These are phyloP conservation scores for Nipponia nippon DNA, from an alignment of 2,113 vertebrate genomes.

Conservation along the genomic window DNA sequence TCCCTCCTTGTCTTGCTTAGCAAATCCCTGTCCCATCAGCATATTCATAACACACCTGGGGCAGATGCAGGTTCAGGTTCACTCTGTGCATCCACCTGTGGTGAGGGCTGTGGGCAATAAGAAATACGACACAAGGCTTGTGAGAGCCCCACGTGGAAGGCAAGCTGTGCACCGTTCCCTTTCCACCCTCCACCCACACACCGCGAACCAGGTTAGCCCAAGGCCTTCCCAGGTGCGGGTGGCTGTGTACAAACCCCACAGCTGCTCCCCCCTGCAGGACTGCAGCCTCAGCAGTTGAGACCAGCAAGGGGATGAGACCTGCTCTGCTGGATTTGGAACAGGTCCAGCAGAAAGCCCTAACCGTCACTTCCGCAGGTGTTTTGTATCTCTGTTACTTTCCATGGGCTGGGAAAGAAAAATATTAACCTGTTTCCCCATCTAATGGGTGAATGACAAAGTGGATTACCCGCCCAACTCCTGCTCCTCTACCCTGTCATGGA, in stretches of 20 bases:
- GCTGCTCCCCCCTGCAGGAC: background rate
- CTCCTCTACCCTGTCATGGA: background rate
- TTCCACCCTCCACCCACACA: background rate
- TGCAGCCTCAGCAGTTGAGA: background rate
- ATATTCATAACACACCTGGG: background rate
- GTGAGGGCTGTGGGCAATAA: background rate
- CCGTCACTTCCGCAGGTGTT: background rate
- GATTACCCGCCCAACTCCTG: fast-evolving
- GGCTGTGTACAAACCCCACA: background rate
- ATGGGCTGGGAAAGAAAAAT: background rate
- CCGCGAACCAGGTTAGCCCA: background rate
- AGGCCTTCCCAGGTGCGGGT: background rate
- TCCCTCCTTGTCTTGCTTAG: background rate
- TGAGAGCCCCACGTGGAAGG: fast-evolving
- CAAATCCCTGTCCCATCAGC: background rate
- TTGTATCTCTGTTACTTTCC: background rate
- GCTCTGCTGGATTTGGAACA: background rate
- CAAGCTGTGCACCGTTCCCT: background rate
- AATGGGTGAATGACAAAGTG: background rate
- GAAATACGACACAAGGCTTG: background rate
- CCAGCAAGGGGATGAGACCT: background rate
- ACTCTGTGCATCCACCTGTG: background rate
- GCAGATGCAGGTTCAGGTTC: background rate
- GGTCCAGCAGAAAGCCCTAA: background rate
- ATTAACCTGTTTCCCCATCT: background rate